phyloP scores from a whole-genome alignment of 2,888 invertebrate genomes.

The Sturmia bella region DNA sequence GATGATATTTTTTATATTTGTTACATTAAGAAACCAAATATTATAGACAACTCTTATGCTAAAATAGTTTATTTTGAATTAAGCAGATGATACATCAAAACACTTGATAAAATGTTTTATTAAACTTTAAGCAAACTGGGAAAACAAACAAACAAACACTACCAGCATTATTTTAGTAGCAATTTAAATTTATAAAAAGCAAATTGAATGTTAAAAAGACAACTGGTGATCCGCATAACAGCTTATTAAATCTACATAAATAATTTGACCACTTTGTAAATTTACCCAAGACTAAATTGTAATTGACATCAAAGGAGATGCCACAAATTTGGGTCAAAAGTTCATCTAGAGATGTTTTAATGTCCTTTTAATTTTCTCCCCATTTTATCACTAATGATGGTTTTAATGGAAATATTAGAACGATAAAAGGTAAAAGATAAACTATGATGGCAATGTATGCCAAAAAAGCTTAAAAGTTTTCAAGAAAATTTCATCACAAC shows the following conservation, averaged over 20 bases:
- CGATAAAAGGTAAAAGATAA: conserved; percentile 17
- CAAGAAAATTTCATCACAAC: not conserved
- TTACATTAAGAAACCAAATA: too few relatives aligned
- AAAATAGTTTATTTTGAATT: too few relatives aligned
- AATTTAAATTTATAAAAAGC: not conserved
- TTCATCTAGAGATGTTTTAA: conserved; percentile 8
- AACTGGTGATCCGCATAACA: not conserved
- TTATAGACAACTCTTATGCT: too few relatives aligned
- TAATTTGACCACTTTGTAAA: conserved; percentile 19
- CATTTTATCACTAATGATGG: not conserved
- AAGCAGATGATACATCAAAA: too few relatives aligned
- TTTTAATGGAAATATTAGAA: conserved; percentile 13
- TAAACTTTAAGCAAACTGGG: too few relatives aligned
- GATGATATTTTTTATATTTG: too few relatives aligned
- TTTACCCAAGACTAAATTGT: not conserved
- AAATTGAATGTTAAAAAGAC: not conserved
- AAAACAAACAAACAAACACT: too few relatives aligned
- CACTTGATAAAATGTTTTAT: too few relatives aligned
- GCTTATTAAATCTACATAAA: conserved; percentile 10
- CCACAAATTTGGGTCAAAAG: conserved; percentile 37
- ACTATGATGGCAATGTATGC: not conserved
- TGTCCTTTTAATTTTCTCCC: not conserved
- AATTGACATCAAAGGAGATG: too few relatives aligned
- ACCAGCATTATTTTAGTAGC: too few relatives aligned
- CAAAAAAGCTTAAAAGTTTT: not conserved